Evolutionary conservation across 2,888 invertebrate species (phyloP).

Genomic region (Myopa testacea): DNA sequence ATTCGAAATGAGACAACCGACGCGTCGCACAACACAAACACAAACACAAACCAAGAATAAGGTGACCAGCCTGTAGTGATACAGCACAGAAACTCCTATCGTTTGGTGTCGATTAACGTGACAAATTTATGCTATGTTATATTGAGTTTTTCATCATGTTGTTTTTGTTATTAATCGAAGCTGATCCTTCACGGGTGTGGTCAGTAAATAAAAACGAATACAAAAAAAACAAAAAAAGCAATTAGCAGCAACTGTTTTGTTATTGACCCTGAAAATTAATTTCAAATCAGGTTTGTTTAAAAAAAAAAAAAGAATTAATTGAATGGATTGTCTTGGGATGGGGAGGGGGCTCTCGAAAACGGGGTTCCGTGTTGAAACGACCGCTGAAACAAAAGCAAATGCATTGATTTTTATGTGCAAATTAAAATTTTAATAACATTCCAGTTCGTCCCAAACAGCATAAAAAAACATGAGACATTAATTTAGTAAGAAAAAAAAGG

Average conservation of each 20-base stretch:
- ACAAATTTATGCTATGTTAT: slow-evolving; percentile 1
- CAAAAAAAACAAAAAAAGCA: not conserved
- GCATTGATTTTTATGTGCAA: slow-evolving; percentile 25
- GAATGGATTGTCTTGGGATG: not conserved
- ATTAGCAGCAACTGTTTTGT: not conserved
- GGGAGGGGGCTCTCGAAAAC: too few species aligned
- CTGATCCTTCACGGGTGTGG: not conserved
- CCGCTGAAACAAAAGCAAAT: not conserved
- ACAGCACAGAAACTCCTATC: not conserved
- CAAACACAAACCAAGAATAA: not conserved
- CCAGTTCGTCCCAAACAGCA: slow-evolving; percentile 18
- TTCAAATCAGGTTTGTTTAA: not conserved
- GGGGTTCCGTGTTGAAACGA: too few species aligned
- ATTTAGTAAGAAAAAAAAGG: slow-evolving; percentile 15
- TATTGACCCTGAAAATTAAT: slow-evolving; percentile 29
- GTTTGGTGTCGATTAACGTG: slow-evolving; percentile 17
- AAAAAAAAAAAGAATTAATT: not conserved
- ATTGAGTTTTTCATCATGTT: not conserved
- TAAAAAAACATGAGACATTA: slow-evolving; percentile 21
- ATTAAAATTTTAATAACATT: slow-evolving; percentile 39
- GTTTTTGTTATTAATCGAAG: not conserved
- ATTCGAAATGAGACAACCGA: slow-evolving; percentile 20
- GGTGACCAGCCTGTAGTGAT: slow-evolving; percentile 10
- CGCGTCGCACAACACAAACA: not conserved
- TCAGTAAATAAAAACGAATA: not conserved